A percentile compares a stretch with the other conserved stretches of the same genome.
Evolutionary conservation across 2,113 vertebrate genomes (phyloP).

Genomic region (Excalfactoria chinensis): DNA sequence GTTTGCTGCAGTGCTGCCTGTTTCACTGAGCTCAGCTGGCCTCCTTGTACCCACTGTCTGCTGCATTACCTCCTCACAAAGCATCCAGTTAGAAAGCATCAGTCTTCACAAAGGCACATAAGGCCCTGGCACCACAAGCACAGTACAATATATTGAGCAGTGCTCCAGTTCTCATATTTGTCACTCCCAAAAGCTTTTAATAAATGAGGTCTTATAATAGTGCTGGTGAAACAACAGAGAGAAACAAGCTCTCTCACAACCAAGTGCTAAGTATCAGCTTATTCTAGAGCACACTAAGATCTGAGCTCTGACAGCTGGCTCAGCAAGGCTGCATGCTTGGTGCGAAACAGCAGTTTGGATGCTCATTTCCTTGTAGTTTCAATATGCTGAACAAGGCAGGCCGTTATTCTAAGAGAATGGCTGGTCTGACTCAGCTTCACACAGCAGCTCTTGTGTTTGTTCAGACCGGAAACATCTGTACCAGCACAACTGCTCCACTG

Average conservation of each 20-base stretch:
- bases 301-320: background rate
- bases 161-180: background rate
- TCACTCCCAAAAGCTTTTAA: background rate
- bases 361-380: background rate
- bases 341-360: background rate
- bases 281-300: rapidly evolving
- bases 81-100: too few species aligned
- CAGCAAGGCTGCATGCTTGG: background rate
- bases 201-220: rapidly evolving
- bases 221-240: rapidly evolving
- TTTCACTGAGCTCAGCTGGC: rapidly evolving
- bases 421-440: background rate
- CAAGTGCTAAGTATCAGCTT: background rate
- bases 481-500: background rate
- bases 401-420: background rate
- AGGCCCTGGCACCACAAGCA: background rate
- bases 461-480: background rate
- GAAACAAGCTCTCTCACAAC: background rate
- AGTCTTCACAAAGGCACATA: background rate
- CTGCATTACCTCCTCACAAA: background rate
- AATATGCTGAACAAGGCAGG: background rate
- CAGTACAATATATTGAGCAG: background rate
- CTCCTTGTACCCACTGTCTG: background rate
- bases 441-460: background rate
- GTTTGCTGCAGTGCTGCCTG: background rate